These are phyloP conservation scores for Fabriciana adippe DNA, from an alignment of 2,888 invertebrate species.

Conservation along the genomic window DNA sequence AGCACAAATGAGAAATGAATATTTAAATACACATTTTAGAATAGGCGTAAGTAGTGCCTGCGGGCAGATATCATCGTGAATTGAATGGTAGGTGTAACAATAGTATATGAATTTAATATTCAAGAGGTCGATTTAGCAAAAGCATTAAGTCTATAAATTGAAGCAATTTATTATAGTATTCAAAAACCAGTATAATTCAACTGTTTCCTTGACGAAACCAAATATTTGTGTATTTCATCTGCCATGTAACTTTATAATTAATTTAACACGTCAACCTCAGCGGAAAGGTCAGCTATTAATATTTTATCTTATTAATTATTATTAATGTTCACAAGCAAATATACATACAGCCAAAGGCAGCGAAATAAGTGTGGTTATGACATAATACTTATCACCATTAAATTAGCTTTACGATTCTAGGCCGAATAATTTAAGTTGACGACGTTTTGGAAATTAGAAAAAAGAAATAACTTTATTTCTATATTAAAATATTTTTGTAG, in stretches of 20 bases:
- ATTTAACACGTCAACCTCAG: constrained; percentile 18
- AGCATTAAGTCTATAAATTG: constrained; percentile 11
- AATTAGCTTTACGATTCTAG: constrained; percentile 10
- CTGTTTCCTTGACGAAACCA: not conserved
- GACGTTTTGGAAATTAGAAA: not conserved
- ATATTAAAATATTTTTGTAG: not conserved
- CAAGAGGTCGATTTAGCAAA: constrained; percentile 9
- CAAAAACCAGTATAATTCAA: not conserved
- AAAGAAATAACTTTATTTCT: constrained; percentile 13
- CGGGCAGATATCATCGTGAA: constrained; percentile 15
- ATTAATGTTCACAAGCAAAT: constrained; percentile 2
- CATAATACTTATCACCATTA: constrained; percentile 16
- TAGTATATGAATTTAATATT: constrained; percentile 11
- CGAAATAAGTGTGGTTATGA: constrained; percentile 18
- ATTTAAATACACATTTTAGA: constrained; percentile 16
- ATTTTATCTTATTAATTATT: constrained; percentile 25
- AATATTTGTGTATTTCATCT: constrained; percentile 14
- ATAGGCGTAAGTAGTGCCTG: constrained; percentile 18
- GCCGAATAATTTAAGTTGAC: constrained; percentile 9
- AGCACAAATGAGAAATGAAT: constrained; percentile 13
- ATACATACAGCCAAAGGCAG: constrained; percentile 12
- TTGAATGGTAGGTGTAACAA: constrained; percentile 15
- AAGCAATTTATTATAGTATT: not conserved
- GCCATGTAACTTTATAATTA: constrained; percentile 22
- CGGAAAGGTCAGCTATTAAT: constrained; percentile 24